Percentiles rank a stretch among this genome's conserved stretches.
Evolutionary conservation across 92 coral and sea anemone genomes (phyloP).

Genomic region (Zoanthus gigantus): DNA sequence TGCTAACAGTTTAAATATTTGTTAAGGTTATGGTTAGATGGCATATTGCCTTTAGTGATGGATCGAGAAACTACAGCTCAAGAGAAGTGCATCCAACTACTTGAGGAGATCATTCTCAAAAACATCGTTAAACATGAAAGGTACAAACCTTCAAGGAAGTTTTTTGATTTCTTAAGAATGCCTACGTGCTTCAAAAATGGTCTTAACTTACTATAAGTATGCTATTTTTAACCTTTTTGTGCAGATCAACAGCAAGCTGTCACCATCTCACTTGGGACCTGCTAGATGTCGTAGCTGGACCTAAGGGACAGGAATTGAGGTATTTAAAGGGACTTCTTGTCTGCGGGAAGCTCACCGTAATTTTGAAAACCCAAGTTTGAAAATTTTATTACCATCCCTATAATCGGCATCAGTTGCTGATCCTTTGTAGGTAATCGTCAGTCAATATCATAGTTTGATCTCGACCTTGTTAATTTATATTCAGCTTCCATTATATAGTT

Average conservation of each 20-base stretch:
- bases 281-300: slow-evolving; percentile 77
- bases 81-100: slow-evolving; percentile 84
- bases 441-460: no score
- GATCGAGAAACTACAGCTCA: slow-evolving; percentile 98
- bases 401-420: no score
- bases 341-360: no score
- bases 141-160: slow-evolving; percentile 4
- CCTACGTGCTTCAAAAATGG: neutral
- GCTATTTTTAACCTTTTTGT: neutral
- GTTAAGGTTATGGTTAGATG: slow-evolving; percentile 91
- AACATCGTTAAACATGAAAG: slow-evolving; percentile 78
- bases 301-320: slow-evolving; percentile 95
- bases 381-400: no score
- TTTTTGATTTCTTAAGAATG: neutral
- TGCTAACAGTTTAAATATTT: neutral
- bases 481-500: no score
- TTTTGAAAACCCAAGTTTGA: no score
- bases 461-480: no score
- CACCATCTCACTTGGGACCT: slow-evolving; percentile 88
- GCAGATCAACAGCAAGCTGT: slow-evolving; percentile 67
- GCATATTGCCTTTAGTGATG: slow-evolving; percentile 84
- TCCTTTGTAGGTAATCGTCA: no score
- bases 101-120: slow-evolving; percentile 83
- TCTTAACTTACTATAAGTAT: neutral
- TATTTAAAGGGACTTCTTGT: neutral